Percentiles rank a stretch among this genome's conserved stretches.
Evolutionary conservation across 1,140 invertebrate genomes (phyloP).

Genomic region (Drosophila grimshawi): DNA sequence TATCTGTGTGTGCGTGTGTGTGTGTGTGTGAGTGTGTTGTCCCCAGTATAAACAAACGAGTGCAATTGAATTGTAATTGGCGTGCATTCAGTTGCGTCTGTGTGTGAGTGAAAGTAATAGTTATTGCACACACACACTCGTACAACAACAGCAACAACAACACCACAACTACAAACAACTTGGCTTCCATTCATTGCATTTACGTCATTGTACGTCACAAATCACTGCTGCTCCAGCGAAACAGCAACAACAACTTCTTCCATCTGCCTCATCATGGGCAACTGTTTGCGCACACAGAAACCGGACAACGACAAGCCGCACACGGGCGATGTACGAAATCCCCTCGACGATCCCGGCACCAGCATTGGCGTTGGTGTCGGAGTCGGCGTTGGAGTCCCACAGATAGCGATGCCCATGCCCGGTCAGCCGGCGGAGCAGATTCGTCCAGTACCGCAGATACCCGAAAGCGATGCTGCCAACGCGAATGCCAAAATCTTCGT

Average conservation of each 20-base stretch:
- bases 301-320: constrained; percentile 74
- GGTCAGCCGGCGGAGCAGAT: constrained; percentile 82
- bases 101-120: constrained; percentile 75
- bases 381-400: constrained; percentile 65
- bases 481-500: constrained; percentile 96
- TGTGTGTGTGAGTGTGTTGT: constrained; percentile 26
- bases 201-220: constrained; percentile 44
- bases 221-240: constrained; percentile 14
- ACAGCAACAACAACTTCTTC: constrained; percentile 4
- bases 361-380: constrained; percentile 55
- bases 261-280: constrained; percentile 68
- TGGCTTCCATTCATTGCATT: constrained; percentile 78
- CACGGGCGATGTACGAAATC: constrained; percentile 63
- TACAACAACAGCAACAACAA: constrained; percentile 16
- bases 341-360: constrained; percentile 66
- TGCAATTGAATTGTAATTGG: constrained; percentile 58
- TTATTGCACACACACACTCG: constrained; percentile 25
- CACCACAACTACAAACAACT: constrained; percentile 41
- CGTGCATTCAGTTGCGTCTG: constrained; percentile 29
- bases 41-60: constrained; percentile 65
- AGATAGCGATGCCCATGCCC: constrained; percentile 61
- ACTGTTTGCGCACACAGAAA: constrained; percentile 82
- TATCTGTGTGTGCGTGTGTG: constrained; percentile 3
- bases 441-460: constrained; percentile 85
- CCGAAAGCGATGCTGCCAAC: constrained; percentile 88